Evolutionary conservation across 2,797 vertebrate species (phyloP), one percentile per base, ranked within the genome.

Genomic region (Etheostoma perlongum): DNA sequence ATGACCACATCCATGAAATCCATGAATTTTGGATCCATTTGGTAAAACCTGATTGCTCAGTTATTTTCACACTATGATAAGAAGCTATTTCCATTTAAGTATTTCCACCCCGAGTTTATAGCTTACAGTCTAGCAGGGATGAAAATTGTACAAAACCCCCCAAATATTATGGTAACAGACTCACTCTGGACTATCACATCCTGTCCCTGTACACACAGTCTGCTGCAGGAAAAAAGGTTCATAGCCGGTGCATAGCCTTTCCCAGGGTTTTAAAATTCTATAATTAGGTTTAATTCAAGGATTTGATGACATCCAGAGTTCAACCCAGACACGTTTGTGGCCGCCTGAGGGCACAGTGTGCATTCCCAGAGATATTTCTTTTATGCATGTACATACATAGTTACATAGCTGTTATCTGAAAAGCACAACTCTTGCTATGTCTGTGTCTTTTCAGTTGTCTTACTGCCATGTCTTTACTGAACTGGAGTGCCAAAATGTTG

Each of bases 171-270:
- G 40, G 33, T 19, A 4, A n/a, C 4, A 72, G 49, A 68, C 70
- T 40, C 36, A 40, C 36, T 73, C 21, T 73, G 66, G n/a, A 72
- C 76, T 3, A 2, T 49, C 58, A 61, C 71, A 54, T 74, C 33
- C 66, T 72, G 57, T 54, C 54, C n/a, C 8, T 13, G 60, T 33
- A 18, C 67, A 66, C 62, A 65, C 36, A n/a, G 27, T 51, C 10
- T 16, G 40, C 54, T 40, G 8, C 52, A 66, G 72, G 72, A 64
- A 54, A 62, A 46, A 0, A 75, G 72, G 73, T 66, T 44, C 36
- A 33, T 33, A n/a, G 36, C 36, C 14, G 21, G 19, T 2, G 3
- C 19, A 63, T 53, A 30, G 49, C 48, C 49, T 63, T 52, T 49
- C 18, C 11, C 7, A 21, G 4, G 21, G 11, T 23, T 47, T 25